A percentile compares a stretch with the other conserved stretches of the same genome.
Evolutionary conservation across 2,113 vertebrate genomes (phyloP).

Genomic region (Myrmophylax atrothorax): DNA sequence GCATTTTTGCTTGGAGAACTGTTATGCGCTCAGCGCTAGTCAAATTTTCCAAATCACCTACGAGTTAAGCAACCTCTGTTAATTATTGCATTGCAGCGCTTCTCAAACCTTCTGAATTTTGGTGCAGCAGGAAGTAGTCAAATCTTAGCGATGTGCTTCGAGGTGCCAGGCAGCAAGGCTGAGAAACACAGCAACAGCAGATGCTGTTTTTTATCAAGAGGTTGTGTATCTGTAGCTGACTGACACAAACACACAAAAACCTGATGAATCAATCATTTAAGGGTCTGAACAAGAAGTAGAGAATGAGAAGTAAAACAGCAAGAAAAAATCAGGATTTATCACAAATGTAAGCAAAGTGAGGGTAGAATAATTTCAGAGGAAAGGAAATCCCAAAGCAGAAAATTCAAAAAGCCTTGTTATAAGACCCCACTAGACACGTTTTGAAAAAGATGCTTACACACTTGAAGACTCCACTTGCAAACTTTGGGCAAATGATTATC

Average conservation of each 20-base stretch:
- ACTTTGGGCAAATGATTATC: conserved; percentile 79
- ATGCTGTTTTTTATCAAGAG: not conserved
- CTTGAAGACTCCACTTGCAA: conserved; percentile 95
- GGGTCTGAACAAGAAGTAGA: not conserved
- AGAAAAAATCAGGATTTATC: not conserved
- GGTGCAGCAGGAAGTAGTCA: not conserved
- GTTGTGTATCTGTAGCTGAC: not conserved
- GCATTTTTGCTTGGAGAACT: conserved; percentile 92
- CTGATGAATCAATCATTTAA: not conserved
- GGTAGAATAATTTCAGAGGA: not conserved
- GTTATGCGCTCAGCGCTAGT: conserved; percentile 89
- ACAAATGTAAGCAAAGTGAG: not conserved
- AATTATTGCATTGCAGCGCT: not conserved
- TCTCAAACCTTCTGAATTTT: not conserved
- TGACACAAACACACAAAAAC: not conserved
- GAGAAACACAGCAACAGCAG: not conserved
- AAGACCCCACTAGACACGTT: not conserved
- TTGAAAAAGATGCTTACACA: conserved; percentile 79
- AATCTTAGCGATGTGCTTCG: not conserved
- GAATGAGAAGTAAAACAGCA: not conserved
- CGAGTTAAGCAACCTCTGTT: conserved; percentile 47
- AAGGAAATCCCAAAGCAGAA: not conserved
- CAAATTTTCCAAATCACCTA: conserved; percentile 94
- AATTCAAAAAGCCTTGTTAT: not conserved
- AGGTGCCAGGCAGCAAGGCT: not conserved